Evolutionary conservation across 2,113 vertebrate genomes (phyloP).

Genomic region (Rynchops niger): DNA sequence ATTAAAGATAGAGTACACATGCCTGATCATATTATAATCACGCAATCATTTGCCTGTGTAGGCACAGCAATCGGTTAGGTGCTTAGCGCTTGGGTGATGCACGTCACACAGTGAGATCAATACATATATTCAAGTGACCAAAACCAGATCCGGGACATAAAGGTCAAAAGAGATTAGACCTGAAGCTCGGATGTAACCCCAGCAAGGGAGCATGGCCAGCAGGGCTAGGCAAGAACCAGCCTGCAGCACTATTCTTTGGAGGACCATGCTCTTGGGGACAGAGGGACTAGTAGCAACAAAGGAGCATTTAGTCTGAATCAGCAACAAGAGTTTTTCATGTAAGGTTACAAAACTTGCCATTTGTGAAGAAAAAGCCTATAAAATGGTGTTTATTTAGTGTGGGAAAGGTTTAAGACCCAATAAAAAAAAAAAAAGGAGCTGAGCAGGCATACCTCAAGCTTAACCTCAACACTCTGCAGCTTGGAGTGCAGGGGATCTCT

Average conservation of each 20-base stretch:
- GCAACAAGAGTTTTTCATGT: slow-evolving; percentile 4
- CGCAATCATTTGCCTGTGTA: rapidly evolving
- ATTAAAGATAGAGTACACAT: rapidly evolving
- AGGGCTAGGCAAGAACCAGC: background rate
- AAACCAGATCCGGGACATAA: background rate
- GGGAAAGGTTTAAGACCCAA: slow-evolving; percentile 58
- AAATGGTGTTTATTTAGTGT: slow-evolving; percentile 55
- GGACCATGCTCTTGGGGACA: background rate
- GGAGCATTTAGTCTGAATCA: background rate
- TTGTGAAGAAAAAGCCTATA: slow-evolving; percentile 23
- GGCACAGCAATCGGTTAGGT: rapidly evolving
- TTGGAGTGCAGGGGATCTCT: background rate
- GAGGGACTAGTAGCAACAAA: background rate
- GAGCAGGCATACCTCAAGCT: slow-evolving; percentile 44
- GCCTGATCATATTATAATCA: rapidly evolving
- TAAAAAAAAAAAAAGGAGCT: slow-evolving; percentile 29
- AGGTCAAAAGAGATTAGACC: background rate
- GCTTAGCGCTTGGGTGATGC: rapidly evolving
- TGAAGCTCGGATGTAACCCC: background rate
- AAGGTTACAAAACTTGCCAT: slow-evolving; percentile 14
- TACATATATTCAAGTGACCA: background rate
- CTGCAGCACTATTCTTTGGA: background rate
- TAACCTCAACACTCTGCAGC: slow-evolving; percentile 37
- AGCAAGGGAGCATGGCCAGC: rapidly evolving
- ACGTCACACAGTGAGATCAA: background rate